These are phyloP conservation scores for Poecile montanus DNA, from an alignment of 2,797 vertebrate genomes.

Conservation along the genomic window DNA sequence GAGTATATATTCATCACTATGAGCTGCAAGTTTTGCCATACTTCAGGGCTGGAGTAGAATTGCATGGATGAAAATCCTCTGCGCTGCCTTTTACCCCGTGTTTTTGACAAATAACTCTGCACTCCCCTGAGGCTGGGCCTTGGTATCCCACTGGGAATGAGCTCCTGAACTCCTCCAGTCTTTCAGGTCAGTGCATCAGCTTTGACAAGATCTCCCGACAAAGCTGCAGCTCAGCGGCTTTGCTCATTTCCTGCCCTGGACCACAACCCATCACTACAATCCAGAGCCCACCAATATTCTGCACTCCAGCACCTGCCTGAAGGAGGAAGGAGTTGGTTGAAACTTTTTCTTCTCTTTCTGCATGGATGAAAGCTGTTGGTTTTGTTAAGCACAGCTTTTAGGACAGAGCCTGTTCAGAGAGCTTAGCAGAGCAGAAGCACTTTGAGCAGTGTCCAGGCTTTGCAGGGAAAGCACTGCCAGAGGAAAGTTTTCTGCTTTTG, in stretches of 20 bases:
- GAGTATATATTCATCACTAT: neutral
- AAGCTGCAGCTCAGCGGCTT: neutral
- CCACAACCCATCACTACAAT: neutral
- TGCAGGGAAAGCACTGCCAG: neutral
- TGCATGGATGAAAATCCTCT: neutral
- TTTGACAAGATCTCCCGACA: neutral
- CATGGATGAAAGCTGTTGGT: neutral
- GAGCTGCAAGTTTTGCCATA: neutral
- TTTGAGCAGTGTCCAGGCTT: neutral
- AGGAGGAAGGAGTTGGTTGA: fast-evolving
- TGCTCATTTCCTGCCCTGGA: neutral
- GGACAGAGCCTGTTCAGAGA: neutral
- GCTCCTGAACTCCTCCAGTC: neutral
- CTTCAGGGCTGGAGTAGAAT: neutral
- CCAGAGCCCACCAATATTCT: neutral
- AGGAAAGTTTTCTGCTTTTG: neutral
- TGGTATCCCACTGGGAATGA: neutral
- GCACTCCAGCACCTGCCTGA: neutral
- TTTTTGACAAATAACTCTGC: neutral
- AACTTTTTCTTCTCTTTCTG: neutral
- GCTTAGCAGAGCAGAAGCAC: neutral
- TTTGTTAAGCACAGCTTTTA: neutral
- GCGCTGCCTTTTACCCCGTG: neutral
- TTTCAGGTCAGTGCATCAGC: neutral
- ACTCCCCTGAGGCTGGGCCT: neutral